Evolutionary conservation across 2,113 vertebrate genomes (phyloP).

Genomic region (Sakesphorus luctuosus): DNA sequence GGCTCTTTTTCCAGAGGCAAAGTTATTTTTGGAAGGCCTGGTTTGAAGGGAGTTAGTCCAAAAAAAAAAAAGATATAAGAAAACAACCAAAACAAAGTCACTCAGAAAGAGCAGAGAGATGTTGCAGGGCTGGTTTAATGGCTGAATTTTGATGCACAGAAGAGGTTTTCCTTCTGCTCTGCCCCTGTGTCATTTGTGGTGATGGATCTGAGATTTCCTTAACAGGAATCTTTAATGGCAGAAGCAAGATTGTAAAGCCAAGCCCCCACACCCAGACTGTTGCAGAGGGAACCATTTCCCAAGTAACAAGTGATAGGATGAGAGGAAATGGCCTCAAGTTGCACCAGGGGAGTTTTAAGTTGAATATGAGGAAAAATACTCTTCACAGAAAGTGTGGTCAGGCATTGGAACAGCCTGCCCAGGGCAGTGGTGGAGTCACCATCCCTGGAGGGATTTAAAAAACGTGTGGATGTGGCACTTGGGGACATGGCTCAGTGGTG

Average conservation of each 20-base stretch:
- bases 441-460: not conserved
- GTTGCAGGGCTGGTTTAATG: not conserved
- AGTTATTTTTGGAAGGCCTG: not conserved
- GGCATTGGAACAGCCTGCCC: not conserved
- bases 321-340: not conserved
- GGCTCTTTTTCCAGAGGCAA: not conserved
- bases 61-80: not conserved
- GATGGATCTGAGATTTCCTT: not conserved
- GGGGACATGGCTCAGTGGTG: not conserved
- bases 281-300: fast-evolving
- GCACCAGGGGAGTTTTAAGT: not conserved
- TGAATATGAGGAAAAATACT: not conserved
- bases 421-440: not conserved
- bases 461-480: not conserved
- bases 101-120: not conserved
- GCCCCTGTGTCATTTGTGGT: fast-evolving
- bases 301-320: not conserved
- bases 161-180: not conserved
- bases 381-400: not conserved
- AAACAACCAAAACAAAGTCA: not conserved
- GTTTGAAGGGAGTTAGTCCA: not conserved
- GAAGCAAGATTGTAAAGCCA: not conserved
- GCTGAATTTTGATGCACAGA: fast-evolving
- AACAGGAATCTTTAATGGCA: not conserved
- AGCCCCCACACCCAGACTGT: not conserved